Base-by-base conservation (phyloP, 1,140 invertebrate species). In the Pararge aegeria region DNA sequence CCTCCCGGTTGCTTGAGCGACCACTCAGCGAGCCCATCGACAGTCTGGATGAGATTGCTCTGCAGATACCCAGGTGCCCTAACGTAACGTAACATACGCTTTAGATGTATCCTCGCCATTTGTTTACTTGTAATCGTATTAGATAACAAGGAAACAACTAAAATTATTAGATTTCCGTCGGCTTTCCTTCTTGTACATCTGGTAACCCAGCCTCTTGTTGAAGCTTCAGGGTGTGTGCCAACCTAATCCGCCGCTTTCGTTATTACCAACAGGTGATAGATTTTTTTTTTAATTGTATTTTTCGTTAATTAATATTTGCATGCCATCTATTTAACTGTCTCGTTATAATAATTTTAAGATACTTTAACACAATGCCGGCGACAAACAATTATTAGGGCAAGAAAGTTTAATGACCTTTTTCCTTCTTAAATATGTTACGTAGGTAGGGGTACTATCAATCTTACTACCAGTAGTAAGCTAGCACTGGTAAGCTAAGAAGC, bases 21-120 rank as follows among this genome's bases (percentile, higher is more conserved):
- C 93, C 95, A 12, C 95, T 96, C 24, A 92, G 96, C 68, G 94
- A 94, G 62, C 96, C 96, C 9, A 93, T 95, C 51, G 96, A 97
- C 90, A 96, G 94, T 75, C 92, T 97, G 64, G 97, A 98, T 85
- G 96, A 97, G 85, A 95, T 98, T 75, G 96, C 96, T 34, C 94
- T 96, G 63, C 95, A 96, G 80, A 98, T 97, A 89, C 96, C 96
- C 74, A 97, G 96, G 96, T 97, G 62, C 57, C 3, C 34, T 12
- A 10, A 5, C 24, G 46, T 30, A n/a, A 40, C n/a, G 42, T 4
- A 49, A 12, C 19, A 52, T 53, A 54, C 34, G 46, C 60, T 63
- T 63, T 66, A 66, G 27, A 63, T 63, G 64, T 66, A 34, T n/a
- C 30, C 12, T 34, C 3, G 30, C 7, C 2, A 34, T 12, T 4